Evolutionary conservation across 2,797 vertebrate species (phyloP).

Genomic region (Ctenopoma kingsleyae): DNA sequence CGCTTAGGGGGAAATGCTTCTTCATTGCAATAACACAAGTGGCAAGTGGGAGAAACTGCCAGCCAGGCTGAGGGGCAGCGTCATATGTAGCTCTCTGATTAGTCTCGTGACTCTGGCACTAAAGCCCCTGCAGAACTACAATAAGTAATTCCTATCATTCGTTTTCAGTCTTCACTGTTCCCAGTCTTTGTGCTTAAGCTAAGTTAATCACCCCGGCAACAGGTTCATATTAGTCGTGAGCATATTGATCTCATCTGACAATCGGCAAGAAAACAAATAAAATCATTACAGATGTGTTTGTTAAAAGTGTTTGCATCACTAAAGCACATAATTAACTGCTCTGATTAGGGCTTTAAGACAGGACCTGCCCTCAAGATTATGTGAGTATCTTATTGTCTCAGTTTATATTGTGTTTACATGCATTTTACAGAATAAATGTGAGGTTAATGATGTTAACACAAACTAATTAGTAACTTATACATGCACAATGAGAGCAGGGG

Average conservation of each 20-base stretch:
- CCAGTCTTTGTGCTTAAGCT: neutral
- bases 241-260: neutral
- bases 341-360: neutral
- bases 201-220: neutral
- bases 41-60: neutral
- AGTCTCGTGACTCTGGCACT: no score
- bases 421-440: neutral
- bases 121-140: neutral
- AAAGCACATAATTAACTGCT: neutral
- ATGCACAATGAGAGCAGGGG: neutral
- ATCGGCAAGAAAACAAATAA: neutral
- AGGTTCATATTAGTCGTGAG: neutral
- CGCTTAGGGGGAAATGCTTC: no score
- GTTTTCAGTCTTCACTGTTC: neutral
- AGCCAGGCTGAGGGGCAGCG: neutral
- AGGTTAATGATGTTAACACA: neutral
- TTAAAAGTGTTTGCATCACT: neutral
- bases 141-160: neutral
- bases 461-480: neutral
- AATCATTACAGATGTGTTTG: neutral
- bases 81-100: neutral
- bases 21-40: neutral
- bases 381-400: neutral
- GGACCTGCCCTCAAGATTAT: neutral
- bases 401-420: neutral